Evolutionary conservation across 1,140 invertebrate genomes (phyloP), one percentile per base, ranked within the genome.

Genomic region (Rhynchophorus ferrugineus): DNA sequence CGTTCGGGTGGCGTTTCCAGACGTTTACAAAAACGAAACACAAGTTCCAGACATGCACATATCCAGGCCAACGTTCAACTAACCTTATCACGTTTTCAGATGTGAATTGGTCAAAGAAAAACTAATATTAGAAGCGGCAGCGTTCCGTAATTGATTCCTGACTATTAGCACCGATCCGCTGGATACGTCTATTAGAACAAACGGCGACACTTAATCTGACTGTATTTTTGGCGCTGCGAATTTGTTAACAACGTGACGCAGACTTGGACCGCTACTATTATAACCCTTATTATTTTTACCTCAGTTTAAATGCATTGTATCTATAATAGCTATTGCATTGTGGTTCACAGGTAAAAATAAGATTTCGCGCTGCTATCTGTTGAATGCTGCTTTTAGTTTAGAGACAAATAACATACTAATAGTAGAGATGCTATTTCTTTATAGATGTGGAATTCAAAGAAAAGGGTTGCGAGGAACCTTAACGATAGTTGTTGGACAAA

Each of bases 121-220:
- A 49, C 47, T 49, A 49, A 41, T 22, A 41, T 49, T 49, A 49
- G 47, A 49, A 47, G 11, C 8, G 8, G 14, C 5, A 14, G 19
- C 22, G 17, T 24, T 14, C 13, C 24, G 9, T 49, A 49, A 49
- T 49, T 49, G 34, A 49, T 36, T 19, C n/a, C 19, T 49, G 41
- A 36, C 37, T 36, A 49, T 49, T 49, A 49, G 36, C 37, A 49
- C 22, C 22, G 18, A 33, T 42, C 22, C 29, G 2, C 47, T 29
- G 47, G 47, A n/a, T 11, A 13, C 36, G 44, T 54, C 54, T 53
- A 58, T 58, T 56, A 39, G 49, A 54, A 57, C 49, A 45, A 45
- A 51, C 55, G 47, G 51, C 39, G 14, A 49, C 43, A 56, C 50
- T 57, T 61, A 56, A 61, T 63, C 57, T 61, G 49, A 33, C 44